Evolutionary conservation across 2,113 vertebrate genomes (phyloP).

Genomic region (Alectura lathami): DNA sequence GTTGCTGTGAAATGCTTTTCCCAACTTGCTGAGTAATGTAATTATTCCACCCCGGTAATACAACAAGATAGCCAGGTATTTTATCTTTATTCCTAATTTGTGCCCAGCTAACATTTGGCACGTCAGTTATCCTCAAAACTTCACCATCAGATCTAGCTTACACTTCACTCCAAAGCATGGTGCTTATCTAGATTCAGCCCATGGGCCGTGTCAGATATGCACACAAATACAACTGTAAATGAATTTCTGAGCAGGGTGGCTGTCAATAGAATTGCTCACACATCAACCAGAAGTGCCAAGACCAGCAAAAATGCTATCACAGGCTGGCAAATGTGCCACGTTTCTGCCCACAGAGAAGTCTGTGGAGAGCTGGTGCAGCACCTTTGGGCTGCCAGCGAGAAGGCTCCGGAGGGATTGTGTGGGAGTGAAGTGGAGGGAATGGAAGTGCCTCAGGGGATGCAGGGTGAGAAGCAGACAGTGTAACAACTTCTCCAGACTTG

Average conservation of each 20-base stretch:
- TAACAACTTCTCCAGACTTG: slow-evolving; percentile 40
- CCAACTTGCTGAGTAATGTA: neutral
- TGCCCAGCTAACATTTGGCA: neutral
- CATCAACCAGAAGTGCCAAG: neutral
- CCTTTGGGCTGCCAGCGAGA: slow-evolving; percentile 24
- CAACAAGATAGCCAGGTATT: neutral
- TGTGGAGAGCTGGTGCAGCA: slow-evolving; percentile 1
- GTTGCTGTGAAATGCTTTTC: neutral
- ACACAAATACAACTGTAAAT: neutral
- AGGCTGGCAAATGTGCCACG: slow-evolving; percentile 20
- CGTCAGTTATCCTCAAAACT: neutral
- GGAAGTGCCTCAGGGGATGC: slow-evolving; percentile 9
- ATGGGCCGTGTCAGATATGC: neutral
- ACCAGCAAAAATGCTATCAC: neutral
- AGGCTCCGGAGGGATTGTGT: neutral
- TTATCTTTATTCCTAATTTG: neutral
- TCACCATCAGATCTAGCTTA: neutral
- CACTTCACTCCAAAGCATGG: neutral
- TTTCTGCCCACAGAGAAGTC: slow-evolving; percentile 41
- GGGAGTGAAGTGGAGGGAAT: neutral
- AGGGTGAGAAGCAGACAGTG: slow-evolving; percentile 13
- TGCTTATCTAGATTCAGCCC: neutral
- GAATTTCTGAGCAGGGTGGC: neutral
- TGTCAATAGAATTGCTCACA: neutral
- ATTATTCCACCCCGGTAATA: neutral